phyloP scores from a whole-genome alignment of 2,113 vertebrate genomes.

The Lampris megalopsis region DNA sequence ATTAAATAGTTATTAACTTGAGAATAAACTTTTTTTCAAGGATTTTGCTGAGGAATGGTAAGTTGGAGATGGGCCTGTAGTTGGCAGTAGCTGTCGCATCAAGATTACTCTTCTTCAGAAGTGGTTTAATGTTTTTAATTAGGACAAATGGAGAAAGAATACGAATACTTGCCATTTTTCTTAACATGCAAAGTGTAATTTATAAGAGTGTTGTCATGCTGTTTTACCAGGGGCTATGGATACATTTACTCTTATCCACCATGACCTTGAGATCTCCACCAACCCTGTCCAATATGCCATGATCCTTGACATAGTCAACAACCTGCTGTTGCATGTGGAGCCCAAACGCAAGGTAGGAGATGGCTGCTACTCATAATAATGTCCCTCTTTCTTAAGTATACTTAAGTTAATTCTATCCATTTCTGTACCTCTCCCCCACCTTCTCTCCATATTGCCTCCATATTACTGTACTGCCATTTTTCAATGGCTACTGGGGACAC shows the following conservation, averaged over 20 bases:
- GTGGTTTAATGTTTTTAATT: too few relatives aligned
- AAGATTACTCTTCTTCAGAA: too few relatives aligned
- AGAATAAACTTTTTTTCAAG: too few relatives aligned
- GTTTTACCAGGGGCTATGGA: constrained; percentile 90
- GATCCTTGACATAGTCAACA: constrained; percentile 99
- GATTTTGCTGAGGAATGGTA: too few relatives aligned
- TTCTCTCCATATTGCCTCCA: not conserved
- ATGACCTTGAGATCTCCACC: constrained; percentile 97
- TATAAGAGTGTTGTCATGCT: not conserved
- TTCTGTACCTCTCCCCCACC: not conserved
- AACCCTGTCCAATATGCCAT: constrained; percentile 98
- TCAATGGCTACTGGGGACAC: not conserved
- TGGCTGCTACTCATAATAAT: not conserved
- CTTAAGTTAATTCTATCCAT: not conserved
- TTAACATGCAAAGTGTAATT: not conserved
- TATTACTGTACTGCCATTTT: not conserved
- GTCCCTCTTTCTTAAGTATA: not conserved
- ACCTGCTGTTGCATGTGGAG: constrained; percentile 94
- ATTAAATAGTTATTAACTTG: too few relatives aligned
- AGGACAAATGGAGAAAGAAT: too few relatives aligned
- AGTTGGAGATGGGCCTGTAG: too few relatives aligned
- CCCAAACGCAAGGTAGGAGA: constrained; percentile 92
- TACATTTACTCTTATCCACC: constrained; percentile 98
- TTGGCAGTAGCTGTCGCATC: too few relatives aligned
- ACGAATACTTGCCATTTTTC: too few relatives aligned